Percentiles rank a stretch among this genome's conserved stretches.
Conservation (phyloP, 1,140 invertebrate species). For the Drosophila nikananu region DNA sequence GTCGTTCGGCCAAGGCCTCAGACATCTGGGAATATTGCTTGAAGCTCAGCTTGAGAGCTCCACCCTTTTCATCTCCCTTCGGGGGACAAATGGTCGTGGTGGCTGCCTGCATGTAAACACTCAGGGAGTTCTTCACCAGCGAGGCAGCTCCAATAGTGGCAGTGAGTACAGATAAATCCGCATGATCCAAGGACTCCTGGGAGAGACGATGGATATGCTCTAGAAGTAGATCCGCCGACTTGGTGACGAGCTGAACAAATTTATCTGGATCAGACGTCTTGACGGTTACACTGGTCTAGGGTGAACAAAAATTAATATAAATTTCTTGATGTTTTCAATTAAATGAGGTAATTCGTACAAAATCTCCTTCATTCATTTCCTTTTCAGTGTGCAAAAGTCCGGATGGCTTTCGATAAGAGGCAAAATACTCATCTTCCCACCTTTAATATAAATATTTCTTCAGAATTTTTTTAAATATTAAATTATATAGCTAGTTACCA, state of each 20-base stretch:
- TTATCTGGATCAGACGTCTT: constrained; percentile 90
- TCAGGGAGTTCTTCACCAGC: constrained; percentile 90
- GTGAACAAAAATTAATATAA: background rate
- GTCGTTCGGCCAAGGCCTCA: constrained; percentile 91
- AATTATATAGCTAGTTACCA: constrained; percentile 86
- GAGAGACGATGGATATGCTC: constrained; percentile 92
- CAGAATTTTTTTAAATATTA: background rate
- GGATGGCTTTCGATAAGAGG: constrained; percentile 86
- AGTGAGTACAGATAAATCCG: constrained; percentile 91
- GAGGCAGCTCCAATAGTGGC: constrained; percentile 92
- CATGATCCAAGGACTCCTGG: constrained; percentile 93
- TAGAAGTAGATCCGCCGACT: constrained; percentile 89
- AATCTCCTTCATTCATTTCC: constrained; percentile 76
- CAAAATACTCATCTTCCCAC: constrained; percentile 85
- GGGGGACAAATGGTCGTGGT: constrained; percentile 80
- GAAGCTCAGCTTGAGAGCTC: constrained; percentile 86
- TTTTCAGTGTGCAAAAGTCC: constrained; percentile 84
- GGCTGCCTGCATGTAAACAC: constrained; percentile 87
- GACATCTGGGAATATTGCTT: constrained; percentile 92
- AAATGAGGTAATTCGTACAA: constrained; percentile 45
- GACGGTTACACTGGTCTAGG: constrained; percentile 86
- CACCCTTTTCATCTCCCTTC: constrained; percentile 83
- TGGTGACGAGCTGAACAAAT: constrained; percentile 89
- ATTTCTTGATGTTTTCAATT: background rate
- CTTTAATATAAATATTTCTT: constrained; percentile 7